Percentiles rank a stretch among this genome's conserved stretches.
Conservation (phyloP, 1,140 invertebrate genomes). For the Hypothenemus hampei region DNA sequence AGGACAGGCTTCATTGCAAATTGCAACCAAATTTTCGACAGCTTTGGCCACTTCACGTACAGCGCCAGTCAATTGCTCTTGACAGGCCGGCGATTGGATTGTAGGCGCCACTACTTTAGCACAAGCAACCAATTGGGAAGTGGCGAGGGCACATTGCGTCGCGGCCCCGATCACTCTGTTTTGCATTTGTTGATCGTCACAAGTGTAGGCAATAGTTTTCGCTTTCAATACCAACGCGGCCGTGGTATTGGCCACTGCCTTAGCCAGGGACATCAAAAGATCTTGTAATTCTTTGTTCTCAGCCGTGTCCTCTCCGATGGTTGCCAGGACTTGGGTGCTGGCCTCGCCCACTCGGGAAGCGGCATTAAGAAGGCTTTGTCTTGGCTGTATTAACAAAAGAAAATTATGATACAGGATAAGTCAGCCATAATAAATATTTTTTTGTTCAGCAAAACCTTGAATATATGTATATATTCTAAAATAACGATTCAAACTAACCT, state of each 20-base stretch:
- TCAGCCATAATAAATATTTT: too few relatives aligned
- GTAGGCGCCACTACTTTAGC: slow-evolving; percentile 89
- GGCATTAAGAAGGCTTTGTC: slow-evolving; percentile 89
- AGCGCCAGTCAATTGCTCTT: slow-evolving; percentile 89
- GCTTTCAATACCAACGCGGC: slow-evolving; percentile 92
- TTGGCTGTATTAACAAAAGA: too few relatives aligned
- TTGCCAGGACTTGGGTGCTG: slow-evolving; percentile 87
- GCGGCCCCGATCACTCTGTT: slow-evolving; percentile 90
- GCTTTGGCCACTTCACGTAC: slow-evolving; percentile 88
- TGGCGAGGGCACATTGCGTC: slow-evolving; percentile 93
- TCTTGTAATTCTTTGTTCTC: slow-evolving; percentile 75
- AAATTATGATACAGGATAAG: too few relatives aligned
- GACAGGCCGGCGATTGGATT: slow-evolving; percentile 84
- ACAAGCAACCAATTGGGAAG: slow-evolving; percentile 95
- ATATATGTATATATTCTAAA: slow-evolving; percentile 9
- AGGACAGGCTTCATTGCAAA: slow-evolving; percentile 65
- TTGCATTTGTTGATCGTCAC: slow-evolving; percentile 67
- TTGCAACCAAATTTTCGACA: slow-evolving; percentile 83
- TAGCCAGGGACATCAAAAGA: slow-evolving; percentile 83
- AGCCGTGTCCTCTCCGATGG: slow-evolving; percentile 87
- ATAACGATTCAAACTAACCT: too few relatives aligned
- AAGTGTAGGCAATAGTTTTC: slow-evolving; percentile 87
- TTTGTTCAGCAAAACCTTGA: too few relatives aligned
- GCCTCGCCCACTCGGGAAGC: slow-evolving; percentile 94
- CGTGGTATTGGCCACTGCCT: slow-evolving; percentile 95